A percentile compares a stretch with the other conserved stretches of the same genome.
Conservation (phyloP, 2,797 vertebrate genomes). For the Molothrus ater region DNA sequence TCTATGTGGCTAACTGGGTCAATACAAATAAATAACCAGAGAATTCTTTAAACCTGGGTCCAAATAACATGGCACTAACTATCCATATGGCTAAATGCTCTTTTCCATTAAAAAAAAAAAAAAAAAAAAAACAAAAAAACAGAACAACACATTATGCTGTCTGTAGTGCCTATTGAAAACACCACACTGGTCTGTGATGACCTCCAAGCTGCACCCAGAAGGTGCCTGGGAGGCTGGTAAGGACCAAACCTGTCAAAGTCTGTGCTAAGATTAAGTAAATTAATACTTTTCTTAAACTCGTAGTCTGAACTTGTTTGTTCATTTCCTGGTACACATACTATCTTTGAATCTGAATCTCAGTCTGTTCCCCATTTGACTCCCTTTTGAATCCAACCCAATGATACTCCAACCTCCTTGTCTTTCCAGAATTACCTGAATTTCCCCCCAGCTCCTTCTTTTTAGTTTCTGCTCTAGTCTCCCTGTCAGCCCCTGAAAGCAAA, state of each 20-base stretch:
- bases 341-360: neutral
- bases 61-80: neutral
- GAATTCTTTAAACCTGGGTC: neutral
- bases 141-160: neutral
- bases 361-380: neutral
- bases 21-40: neutral
- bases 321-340: neutral
- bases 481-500: neutral
- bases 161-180: neutral
- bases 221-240: neutral
- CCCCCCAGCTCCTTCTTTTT: fast-evolving
- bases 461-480: neutral
- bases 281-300: neutral
- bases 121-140: too few relatives aligned
- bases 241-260: neutral
- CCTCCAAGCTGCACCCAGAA: neutral
- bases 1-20: neutral
- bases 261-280: neutral
- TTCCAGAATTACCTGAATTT: neutral
- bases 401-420: neutral
- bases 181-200: neutral
- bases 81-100: neutral
- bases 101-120: neutral
- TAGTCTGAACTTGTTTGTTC: fast-evolving
- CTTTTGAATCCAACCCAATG: neutral